Percentiles rank a stretch among this genome's conserved stretches.
These are phyloP conservation scores for Amiota mariae DNA, from an alignment of 2,888 invertebrate genomes.

Conservation along the genomic window DNA sequence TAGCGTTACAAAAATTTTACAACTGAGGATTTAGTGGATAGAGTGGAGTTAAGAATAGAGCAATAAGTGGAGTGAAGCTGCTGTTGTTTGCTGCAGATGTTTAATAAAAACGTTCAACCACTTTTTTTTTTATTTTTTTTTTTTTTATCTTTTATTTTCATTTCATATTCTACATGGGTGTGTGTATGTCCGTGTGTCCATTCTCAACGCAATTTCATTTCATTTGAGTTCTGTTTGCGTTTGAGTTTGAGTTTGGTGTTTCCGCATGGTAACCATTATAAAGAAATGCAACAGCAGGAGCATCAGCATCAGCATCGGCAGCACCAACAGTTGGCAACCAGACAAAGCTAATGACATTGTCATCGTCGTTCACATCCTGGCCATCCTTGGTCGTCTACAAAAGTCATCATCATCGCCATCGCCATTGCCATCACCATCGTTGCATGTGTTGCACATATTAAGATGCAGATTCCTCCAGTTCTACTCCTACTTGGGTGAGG, in stretches of 20 bases:
- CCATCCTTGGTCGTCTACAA: background rate
- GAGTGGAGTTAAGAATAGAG: background rate
- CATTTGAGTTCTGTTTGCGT: background rate
- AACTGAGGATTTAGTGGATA: no score
- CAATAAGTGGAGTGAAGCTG: background rate
- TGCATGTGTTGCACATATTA: conserved; percentile 8
- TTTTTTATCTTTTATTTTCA: background rate
- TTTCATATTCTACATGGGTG: background rate
- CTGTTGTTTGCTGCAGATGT: conserved; percentile 13
- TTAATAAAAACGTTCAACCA: background rate
- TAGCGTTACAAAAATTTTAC: no score
- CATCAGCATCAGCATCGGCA: background rate
- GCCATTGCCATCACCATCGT: background rate
- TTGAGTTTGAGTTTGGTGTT: no score
- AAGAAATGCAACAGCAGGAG: background rate
- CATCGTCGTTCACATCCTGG: background rate
- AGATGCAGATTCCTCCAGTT: background rate
- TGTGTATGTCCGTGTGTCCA: background rate
- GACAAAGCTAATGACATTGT: conserved; percentile 17
- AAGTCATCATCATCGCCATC: background rate
- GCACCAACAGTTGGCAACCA: background rate
- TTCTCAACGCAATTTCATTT: conserved; percentile 16
- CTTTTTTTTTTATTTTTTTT: background rate
- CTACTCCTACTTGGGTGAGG: no score
- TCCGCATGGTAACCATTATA: conserved; percentile 9